Evolutionary conservation across 1,140 invertebrate genomes (phyloP), one percentile per base, ranked within the genome.

Genomic region (Spodoptera litura): DNA sequence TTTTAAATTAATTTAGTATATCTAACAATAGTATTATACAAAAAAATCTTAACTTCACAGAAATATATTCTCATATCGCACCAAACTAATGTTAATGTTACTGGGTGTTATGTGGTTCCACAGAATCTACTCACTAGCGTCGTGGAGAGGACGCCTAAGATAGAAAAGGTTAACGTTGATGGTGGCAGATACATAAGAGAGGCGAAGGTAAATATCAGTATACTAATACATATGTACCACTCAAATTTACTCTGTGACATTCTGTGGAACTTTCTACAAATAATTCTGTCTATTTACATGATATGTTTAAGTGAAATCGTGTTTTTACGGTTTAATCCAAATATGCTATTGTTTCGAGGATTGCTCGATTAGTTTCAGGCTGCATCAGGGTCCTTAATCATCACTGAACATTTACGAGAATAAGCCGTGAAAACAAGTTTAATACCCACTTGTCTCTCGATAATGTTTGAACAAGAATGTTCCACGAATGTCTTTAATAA

Each of bases 181-280:
- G 99, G 99, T 85, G 99, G 98, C 89, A 96, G 98, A 92, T 98
- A 98, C 93, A 99, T 99, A 88, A 96, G 98, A 82, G 99, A 99
- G 96, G 99, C 99, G 82, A 99, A 99, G 98, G 99, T 99, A 98
- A 96, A 38, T 91, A 87, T 89, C 31, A 78, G 66, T 53, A 44
- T n/a, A 76, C 76, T 75, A 75, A 79, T 15, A 35, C 8, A 12
- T 31, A 64, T 74, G 3, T 13, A 55, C 20, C 56, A 66, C 27
- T 81, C 2, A 35, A 12, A 10, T 8, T 70, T 80, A 74, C 64
- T 71, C 77, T 86, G 70, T 84, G 81, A 78, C 79, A 27, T 80
- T 83, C 76, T 78, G 71, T 73, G 64, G 68, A 56, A 49, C 1
- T 4, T 64, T 44, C 38, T 15, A 64, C 4, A 38, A 31, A 31